A percentile compares a stretch with the other conserved stretches of the same genome.
phyloP scores from a whole-genome alignment of 1,140 invertebrate genomes.

The Drosophila parabipectinata region DNA sequence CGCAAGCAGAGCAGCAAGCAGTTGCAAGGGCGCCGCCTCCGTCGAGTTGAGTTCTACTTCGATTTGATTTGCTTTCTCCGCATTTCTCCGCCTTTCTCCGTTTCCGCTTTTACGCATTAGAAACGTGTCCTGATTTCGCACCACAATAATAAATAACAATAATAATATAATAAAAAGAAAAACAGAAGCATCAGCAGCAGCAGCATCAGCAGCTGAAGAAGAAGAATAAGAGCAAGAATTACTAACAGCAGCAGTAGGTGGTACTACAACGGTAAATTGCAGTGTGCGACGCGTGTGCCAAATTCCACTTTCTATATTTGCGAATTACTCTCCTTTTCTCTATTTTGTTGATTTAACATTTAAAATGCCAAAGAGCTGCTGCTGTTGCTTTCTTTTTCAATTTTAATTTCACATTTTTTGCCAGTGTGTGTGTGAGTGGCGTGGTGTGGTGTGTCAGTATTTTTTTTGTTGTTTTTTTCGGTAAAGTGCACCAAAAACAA shows the following conservation, averaged over 20 bases:
- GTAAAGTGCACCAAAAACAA: conserved; percentile 18
- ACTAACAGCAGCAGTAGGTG: conserved; percentile 10
- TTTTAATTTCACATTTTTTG: conserved; percentile 14
- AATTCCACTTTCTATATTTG: conserved; percentile 32
- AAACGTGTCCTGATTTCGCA: conserved; percentile 40
- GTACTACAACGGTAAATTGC: conserved; percentile 38
- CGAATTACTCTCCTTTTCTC: conserved; percentile 6
- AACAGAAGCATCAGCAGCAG: conserved; percentile 13
- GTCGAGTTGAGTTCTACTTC: conserved; percentile 49
- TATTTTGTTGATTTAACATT: conserved; percentile 20
- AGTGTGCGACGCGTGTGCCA: conserved; percentile 37
- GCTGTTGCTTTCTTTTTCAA: conserved; percentile 10
- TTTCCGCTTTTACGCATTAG: conserved; percentile 31
- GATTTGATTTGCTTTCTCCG: conserved; percentile 33
- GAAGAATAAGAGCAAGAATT: neutral
- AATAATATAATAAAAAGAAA: conserved; percentile 6
- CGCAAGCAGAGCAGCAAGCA: conserved; percentile 46
- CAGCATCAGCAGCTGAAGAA: conserved; percentile 9
- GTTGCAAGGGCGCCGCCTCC: conserved; percentile 46
- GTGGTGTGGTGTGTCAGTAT: neutral
- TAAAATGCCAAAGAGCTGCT: conserved; percentile 19
- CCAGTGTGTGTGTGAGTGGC: conserved; percentile 13
- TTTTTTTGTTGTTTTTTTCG: conserved; percentile 10
- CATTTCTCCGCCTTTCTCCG: conserved; percentile 20
- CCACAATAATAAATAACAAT: neutral